Evolutionary conservation across 2,888 invertebrate genomes (phyloP).

Genomic region (Ariolimax columbianus): DNA sequence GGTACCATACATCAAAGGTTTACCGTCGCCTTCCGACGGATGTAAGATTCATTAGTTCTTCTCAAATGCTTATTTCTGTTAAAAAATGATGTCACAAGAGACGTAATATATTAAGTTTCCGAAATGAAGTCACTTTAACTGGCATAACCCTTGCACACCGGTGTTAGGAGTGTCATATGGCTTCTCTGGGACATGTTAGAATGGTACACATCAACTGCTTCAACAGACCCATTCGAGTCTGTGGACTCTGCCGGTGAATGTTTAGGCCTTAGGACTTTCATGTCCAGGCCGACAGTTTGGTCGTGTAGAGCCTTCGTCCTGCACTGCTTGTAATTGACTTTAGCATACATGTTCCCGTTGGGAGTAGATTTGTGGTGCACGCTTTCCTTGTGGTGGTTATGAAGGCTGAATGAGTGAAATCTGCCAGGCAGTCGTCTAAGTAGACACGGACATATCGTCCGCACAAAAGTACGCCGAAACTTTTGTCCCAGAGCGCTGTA

Average conservation of each 20-base stretch:
- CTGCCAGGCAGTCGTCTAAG: slow-evolving; percentile 58
- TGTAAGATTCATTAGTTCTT: too few relatives aligned
- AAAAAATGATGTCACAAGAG: too few relatives aligned
- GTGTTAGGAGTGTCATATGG: slow-evolving; percentile 4
- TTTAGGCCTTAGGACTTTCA: slow-evolving; percentile 49
- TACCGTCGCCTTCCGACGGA: too few relatives aligned
- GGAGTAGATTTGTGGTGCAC: slow-evolving; percentile 12
- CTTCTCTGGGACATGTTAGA: slow-evolving; percentile 42
- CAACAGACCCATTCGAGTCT: slow-evolving; percentile 51
- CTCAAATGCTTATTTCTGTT: too few relatives aligned
- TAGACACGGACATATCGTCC: slow-evolving; percentile 71
- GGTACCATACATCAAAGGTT: too few relatives aligned
- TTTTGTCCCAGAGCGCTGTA: slow-evolving; percentile 99
- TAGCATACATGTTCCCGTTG: slow-evolving; percentile 43
- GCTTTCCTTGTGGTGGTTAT: slow-evolving; percentile 54
- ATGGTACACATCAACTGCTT: slow-evolving; percentile 7
- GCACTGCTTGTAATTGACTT: slow-evolving; percentile 49
- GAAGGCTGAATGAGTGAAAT: slow-evolving; percentile 67
- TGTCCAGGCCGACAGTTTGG: slow-evolving; percentile 46
- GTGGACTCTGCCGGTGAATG: slow-evolving; percentile 50
- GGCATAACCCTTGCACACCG: background rate
- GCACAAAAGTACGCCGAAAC: slow-evolving; percentile 83
- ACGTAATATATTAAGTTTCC: too few relatives aligned
- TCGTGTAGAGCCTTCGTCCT: slow-evolving; percentile 16
- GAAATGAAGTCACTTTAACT: background rate